Evolutionary conservation across 2,797 vertebrate genomes (phyloP), one percentile per base, ranked within the genome.

Genomic region (Chromobotia macracanthus): DNA sequence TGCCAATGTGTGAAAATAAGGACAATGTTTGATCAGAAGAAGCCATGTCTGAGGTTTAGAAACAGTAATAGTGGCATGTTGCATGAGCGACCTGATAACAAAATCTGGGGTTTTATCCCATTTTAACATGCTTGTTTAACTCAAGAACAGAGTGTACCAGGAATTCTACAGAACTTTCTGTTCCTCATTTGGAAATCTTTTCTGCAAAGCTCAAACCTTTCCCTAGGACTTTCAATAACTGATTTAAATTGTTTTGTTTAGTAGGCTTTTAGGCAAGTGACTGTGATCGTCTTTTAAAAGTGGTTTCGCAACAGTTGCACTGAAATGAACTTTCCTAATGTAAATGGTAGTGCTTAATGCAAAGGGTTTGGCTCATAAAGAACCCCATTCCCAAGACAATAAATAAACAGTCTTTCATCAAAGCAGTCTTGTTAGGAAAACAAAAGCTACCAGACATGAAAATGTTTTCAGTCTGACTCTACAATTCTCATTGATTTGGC

Each of bases 151-250:
- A 35, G 7, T 80, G 56, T 67, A n/a, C 58, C 15, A 58, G 71
- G 15, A 35, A 63, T 55, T 46, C 18, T 58, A 5, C 15, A 44
- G 35, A 63, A 64, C 50, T 81, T 64, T 71, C 51, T 58, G 11
- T 2, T 81, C 73, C 58, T 81, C 41, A 13, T 81, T 66, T 72
- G 58, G 74, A 56, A 75, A 75, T 75, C 13, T 0, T 8, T 50
- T 48, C 56, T 28, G 21, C 51, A 31, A 77, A 55, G 38, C 18
- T 4, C 44, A 55, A 23, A 41, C 19, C 28, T 44, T 70, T 71
- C 12, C 9, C 68, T 76, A 28, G 23, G 4, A 15, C 72, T 13
- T 31, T 28, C 21, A 0, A 10, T 41, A 9, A 55, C 35, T 38
- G 71, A 68, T 60, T 25, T 60, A 69, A 75, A 61, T 58, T 70